A percentile compares a stretch with the other conserved stretches of the same genome.
phyloP scores from a whole-genome alignment of 2,113 vertebrate species.

The Phodopus roborovskii region DNA sequence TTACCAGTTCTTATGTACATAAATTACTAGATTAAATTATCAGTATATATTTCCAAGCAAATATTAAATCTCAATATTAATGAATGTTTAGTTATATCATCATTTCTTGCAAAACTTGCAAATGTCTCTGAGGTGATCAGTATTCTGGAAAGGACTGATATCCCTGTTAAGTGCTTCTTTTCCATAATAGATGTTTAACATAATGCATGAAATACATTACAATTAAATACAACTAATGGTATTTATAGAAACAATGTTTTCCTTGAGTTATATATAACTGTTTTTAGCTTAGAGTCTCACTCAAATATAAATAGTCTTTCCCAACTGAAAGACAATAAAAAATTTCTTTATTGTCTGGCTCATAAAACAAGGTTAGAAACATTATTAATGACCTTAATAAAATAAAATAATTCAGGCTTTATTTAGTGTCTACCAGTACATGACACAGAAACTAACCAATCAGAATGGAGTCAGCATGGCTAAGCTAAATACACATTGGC shows the following conservation, averaged over 20 bases:
- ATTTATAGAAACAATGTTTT: background rate
- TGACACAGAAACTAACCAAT: background rate
- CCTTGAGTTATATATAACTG: background rate
- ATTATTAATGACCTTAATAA: background rate
- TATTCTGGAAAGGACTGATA: background rate
- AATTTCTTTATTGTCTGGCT: constrained; percentile 1
- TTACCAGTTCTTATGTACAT: background rate
- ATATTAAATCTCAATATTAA: background rate
- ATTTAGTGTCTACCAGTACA: background rate
- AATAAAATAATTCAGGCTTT: background rate
- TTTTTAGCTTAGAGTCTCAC: background rate
- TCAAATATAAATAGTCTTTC: constrained; percentile 10
- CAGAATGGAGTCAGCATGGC: background rate
- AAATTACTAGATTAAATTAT: background rate
- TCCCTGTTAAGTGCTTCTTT: background rate
- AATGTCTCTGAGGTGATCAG: background rate
- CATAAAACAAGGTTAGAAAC: background rate
- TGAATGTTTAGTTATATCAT: background rate
- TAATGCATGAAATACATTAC: background rate
- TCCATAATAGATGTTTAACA: background rate
- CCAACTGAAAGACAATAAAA: constrained; percentile 8
- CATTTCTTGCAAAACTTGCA: background rate
- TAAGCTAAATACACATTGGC: background rate
- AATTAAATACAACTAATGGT: background rate
- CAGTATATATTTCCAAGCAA: background rate